Percentiles rank a stretch among this genome's conserved stretches.
Conservation (phyloP, 2,888 invertebrate genomes). For the Acanthococcus lagerstroemiae region DNA sequence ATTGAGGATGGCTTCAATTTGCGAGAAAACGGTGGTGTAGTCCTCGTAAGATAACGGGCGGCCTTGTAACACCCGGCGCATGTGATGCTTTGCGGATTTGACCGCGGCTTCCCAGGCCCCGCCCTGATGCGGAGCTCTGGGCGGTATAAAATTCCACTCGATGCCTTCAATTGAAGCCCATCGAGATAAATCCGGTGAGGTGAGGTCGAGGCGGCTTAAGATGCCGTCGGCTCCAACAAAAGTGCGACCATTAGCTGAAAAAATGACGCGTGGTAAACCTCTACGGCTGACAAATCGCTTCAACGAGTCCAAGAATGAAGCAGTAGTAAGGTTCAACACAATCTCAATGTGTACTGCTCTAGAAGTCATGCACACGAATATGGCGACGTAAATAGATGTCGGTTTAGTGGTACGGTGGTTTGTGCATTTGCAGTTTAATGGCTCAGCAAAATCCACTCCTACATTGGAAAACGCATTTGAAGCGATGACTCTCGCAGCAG, state of each 20-base stretch:
- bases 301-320: neutral
- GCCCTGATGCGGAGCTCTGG: slow-evolving; percentile 1
- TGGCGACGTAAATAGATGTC: neutral
- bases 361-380: slow-evolving; percentile 10
- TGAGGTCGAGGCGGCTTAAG: neutral
- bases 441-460: slow-evolving; percentile 10
- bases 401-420: neutral
- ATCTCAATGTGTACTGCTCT: slow-evolving; percentile 7
- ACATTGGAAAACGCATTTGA: neutral
- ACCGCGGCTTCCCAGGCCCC: slow-evolving; percentile 19
- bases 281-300: slow-evolving; percentile 36
- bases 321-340: neutral
- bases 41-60: slow-evolving; percentile 6
- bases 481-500: neutral
- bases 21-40: neutral
- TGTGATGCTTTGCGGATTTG: neutral
- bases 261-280: slow-evolving; percentile 32
- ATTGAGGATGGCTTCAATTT: too few relatives aligned
- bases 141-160: slow-evolving; percentile 32
- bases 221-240: slow-evolving; percentile 2
- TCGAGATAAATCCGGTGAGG: too few relatives aligned
- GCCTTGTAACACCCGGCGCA: neutral
- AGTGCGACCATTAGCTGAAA: slow-evolving; percentile 4
- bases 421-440: slow-evolving; percentile 2
- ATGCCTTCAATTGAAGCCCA: slow-evolving; percentile 31